Percentiles rank a stretch among this genome's conserved stretches.
These are phyloP conservation scores for Thaumatotibia leucotreta DNA, from an alignment of 1,140 invertebrate species.

Conservation along the genomic window DNA sequence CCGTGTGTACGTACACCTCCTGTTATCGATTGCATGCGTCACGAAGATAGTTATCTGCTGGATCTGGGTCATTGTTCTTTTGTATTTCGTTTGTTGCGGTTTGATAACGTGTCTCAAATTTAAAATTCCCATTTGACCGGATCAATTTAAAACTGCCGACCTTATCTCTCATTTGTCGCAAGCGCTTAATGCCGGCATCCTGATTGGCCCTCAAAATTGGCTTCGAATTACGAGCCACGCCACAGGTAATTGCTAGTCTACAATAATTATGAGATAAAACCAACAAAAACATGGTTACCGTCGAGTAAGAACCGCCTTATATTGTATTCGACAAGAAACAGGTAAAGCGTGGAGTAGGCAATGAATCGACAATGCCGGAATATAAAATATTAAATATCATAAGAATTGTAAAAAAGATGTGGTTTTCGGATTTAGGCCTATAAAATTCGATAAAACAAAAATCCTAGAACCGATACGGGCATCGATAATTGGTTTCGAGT, in stretches of 20 bases:
- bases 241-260: neutral
- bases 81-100: constrained; percentile 48
- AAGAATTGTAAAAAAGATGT: neutral
- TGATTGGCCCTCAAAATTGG: constrained; percentile 3
- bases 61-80: constrained; percentile 75
- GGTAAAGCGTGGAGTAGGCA: neutral
- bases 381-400: neutral
- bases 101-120: constrained; percentile 34
- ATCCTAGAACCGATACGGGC: constrained; percentile 20
- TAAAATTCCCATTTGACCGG: neutral
- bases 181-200: neutral
- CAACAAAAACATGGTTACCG: constrained; percentile 13
- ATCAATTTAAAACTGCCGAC: neutral
- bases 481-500: constrained; percentile 28
- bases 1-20: constrained; percentile 42
- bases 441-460: constrained; percentile 9
- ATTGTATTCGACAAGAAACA: constrained; percentile 8
- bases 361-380: neutral
- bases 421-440: neutral
- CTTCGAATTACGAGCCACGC: constrained; percentile 4
- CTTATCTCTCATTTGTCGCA: neutral
- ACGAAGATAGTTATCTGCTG: constrained; percentile 70
- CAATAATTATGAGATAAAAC: constrained; percentile 12
- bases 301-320: constrained; percentile 2
- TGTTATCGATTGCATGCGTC: constrained; percentile 74